These are phyloP conservation scores for Tachuris rubrigastra DNA, from an alignment of 2,113 vertebrate species.

Conservation along the genomic window DNA sequence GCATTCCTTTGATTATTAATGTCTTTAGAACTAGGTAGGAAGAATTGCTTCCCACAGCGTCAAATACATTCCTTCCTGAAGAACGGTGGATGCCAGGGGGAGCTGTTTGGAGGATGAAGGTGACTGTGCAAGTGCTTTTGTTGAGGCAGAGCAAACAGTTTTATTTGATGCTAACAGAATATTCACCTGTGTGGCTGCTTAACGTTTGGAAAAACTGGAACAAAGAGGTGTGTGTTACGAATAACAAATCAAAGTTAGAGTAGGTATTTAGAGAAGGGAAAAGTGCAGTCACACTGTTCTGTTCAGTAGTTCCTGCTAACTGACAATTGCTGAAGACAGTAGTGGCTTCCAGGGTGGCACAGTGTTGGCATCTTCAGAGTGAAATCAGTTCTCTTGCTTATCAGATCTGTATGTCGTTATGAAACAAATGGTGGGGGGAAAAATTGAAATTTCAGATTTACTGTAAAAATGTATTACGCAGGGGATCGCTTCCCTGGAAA, in stretches of 20 bases:
- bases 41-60: not conserved
- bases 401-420: not conserved
- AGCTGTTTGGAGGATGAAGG: not conserved
- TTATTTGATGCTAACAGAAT: not conserved
- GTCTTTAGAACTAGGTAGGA: not conserved
- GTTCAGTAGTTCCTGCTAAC: not conserved
- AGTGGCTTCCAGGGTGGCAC: not conserved
- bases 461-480: not conserved
- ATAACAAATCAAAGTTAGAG: not conserved
- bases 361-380: not conserved
- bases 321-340: not conserved
- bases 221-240: not conserved
- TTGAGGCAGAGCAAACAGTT: not conserved
- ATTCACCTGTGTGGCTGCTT: not conserved
- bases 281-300: not conserved
- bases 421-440: not conserved
- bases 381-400: not conserved
- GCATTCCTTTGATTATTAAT: conserved; percentile 49
- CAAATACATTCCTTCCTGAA: not conserved
- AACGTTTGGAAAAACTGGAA: not conserved
- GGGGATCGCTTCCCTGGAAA: not conserved
- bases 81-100: not conserved
- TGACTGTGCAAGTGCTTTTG: not conserved
- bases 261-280: not conserved
- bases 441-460: not conserved